Evolutionary conservation across 2,797 vertebrate species (phyloP).

Genomic region (Apogon hyalosoma): DNA sequence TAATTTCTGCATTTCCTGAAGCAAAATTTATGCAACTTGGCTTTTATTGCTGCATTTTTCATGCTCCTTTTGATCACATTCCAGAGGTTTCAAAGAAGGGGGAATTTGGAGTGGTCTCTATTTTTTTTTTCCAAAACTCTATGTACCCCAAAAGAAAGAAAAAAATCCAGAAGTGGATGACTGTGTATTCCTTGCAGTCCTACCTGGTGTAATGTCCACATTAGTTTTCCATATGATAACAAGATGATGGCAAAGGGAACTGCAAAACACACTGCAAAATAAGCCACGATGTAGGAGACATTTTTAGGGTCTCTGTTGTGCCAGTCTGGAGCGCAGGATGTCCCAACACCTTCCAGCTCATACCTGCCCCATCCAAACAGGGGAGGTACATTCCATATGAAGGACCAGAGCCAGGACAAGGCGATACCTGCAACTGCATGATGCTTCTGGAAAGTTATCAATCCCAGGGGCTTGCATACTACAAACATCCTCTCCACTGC

Average conservation of each 20-base stretch:
- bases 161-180: neutral
- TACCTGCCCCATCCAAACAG: constrained; percentile 85
- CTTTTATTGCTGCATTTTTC: too few species aligned
- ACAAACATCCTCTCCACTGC: constrained; percentile 83
- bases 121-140: neutral
- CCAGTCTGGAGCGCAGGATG: constrained; percentile 85
- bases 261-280: constrained; percentile 83
- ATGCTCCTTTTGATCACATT: too few species aligned
- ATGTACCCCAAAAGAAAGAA: neutral
- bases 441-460: constrained; percentile 71
- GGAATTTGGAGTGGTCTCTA: too few species aligned
- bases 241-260: constrained; percentile 80
- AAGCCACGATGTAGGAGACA: constrained; percentile 82
- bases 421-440: constrained; percentile 75
- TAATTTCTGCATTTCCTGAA: too few species aligned
- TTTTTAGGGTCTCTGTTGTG: constrained; percentile 77
- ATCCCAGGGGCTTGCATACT: constrained; percentile 80
- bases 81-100: too few species aligned
- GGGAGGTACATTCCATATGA: constrained; percentile 82
- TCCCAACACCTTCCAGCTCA: constrained; percentile 83
- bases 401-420: constrained; percentile 83
- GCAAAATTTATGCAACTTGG: too few species aligned
- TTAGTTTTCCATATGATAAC: constrained; percentile 75
- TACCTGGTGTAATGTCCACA: constrained; percentile 83
- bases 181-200: constrained; percentile 2